Base-by-base conservation (phyloP, 2,888 invertebrate species). In the Oeneis ivallda region DNA sequence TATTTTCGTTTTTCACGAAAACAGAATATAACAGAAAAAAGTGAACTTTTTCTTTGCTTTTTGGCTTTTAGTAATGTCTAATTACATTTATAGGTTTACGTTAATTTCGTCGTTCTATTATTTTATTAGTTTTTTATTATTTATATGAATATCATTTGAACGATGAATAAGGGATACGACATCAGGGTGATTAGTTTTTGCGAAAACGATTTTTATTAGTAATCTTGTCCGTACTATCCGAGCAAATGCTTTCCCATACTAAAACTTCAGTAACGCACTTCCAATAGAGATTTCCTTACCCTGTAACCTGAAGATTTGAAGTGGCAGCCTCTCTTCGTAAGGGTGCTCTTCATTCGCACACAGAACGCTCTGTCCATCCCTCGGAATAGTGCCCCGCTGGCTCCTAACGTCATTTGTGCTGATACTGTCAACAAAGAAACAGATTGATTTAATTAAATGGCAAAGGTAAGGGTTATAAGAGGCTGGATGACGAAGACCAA, bases 301-400 rank as follows among this genome's bases (percentile, higher is more conserved):
- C 98, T 94, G 88, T 98, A 98, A 86, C 98, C 98, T 71, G 98
- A 98, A 47, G 98, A 98, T 88, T 98, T 98, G 89, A 98, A 98
- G 87, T 98, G 98, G 84, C 98, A 99, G 67, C 99, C 99, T 79
- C 99, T 93, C 91, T 99, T 99, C 59, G 99, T 98, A 70, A 99
- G 93, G 0, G 99, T 99, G 64, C 99, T 99, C 86, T 99, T 99
- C 98, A 99, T 99, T 73, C 99, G 94, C 58, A 99, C 94, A 88
- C 98, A 99, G 89, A 98, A 98, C 52, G 98, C 97, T 79, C 98
- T 92, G 79, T 98, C 98, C 89, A 96, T 94, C 47, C 98, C 98
- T 82, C 96, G 95, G 89, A 95, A 98, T 71, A 94, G 89, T 63
- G 93, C 92, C 65, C 94, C 94, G 67, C 94, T 94, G 13, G 95